phyloP scores from a whole-genome alignment of 2,797 vertebrate species.

The Chiroxiphia lanceolata region DNA sequence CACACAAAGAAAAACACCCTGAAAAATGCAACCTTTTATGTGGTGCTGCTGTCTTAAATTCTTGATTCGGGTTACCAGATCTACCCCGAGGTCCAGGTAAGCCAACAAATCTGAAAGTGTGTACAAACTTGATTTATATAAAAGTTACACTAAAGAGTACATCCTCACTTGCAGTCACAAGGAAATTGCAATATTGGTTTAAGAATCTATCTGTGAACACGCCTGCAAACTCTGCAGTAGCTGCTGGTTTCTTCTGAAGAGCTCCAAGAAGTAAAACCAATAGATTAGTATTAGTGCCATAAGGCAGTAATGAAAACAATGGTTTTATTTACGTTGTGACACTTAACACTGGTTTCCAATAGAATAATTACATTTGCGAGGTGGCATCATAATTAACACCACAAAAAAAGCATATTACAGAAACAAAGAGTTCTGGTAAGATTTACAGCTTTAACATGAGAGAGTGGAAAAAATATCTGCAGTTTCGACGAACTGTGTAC shows the following conservation, averaged over 20 bases:
- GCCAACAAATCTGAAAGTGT: neutral
- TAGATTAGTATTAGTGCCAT: neutral
- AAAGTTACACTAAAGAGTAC: neutral
- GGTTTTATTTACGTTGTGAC: slow-evolving; percentile 29
- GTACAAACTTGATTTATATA: neutral
- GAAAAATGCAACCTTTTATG: neutral
- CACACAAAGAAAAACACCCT: neutral
- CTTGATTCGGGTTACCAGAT: neutral
- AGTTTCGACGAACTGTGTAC: neutral
- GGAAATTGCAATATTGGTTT: neutral
- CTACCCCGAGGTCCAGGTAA: neutral
- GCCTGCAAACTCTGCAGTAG: neutral
- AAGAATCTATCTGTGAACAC: neutral
- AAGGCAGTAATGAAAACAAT: neutral
- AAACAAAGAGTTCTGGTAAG: neutral
- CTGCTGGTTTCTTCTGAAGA: neutral
- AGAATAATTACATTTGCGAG: slow-evolving; percentile 22
- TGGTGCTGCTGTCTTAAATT: neutral
- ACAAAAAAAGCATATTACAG: slow-evolving; percentile 22
- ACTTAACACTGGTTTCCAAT: slow-evolving; percentile 23
- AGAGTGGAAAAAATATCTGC: neutral
- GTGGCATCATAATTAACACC: neutral
- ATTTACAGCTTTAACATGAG: neutral
- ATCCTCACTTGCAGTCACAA: neutral
- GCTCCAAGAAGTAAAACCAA: neutral